Evolutionary conservation across 2,888 invertebrate species (phyloP), one percentile per base, ranked within the genome.

Genomic region (Pegoplata infirma): DNA sequence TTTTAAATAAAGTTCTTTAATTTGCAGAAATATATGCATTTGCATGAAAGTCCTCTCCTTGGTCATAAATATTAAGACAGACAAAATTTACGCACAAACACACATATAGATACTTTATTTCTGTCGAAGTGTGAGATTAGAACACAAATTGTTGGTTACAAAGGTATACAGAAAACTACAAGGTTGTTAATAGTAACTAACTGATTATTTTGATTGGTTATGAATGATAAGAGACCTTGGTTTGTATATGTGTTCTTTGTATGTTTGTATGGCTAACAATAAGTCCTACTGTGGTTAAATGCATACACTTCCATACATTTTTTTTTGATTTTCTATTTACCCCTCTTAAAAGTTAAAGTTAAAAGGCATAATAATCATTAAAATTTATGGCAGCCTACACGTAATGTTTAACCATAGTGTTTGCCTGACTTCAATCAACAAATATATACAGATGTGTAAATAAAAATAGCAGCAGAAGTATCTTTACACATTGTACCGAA

Each of bases 361-460:
- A 86, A 86, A 86, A 84, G 84, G 82, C 82, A 85, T 81, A 76
- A 87, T 85, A 86, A 85, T 84, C 83, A 83, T 85, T 82, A 86
- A 82, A 86, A 85, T 84, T 86, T 85, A 87, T 85, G 84, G 84
- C 83, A 84, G 85, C 83, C 85, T 83, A 84, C 82, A 7, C 8
- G 28, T 85, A 83, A 84, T 84, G 84, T 82, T 80, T 81, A 80
- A 47, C 36, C 58, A 28, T 12, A 46, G 44, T 49, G 14, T 5
- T 23, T 58, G 23, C 17, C 19, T 44, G 44, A 28, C 6, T 59
- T 23, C 8, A 14, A 59, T 23, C n/a, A 68, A 16, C 40, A 40
- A 49, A 32, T 32, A n/a, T n/a, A 2, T 32, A 10, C 32, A 32
- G 32, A 32, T 32, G 10, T 32, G 32, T 32, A 10, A 3, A n/a